These are phyloP conservation scores for Tenthredo amoena DNA, from an alignment of 2,888 invertebrate species.

Conservation along the genomic window DNA sequence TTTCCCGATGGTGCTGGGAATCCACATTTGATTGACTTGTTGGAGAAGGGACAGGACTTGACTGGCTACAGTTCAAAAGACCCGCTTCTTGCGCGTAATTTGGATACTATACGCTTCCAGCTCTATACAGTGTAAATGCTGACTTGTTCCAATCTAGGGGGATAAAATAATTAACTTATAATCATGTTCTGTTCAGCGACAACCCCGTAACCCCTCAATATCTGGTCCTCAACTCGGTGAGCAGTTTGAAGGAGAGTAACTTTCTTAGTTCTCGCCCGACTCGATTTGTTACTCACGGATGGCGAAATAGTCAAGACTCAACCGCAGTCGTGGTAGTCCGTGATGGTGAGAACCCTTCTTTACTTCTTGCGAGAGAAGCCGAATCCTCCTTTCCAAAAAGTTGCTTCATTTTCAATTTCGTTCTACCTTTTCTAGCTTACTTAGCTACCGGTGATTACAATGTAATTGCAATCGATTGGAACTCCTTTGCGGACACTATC, in stretches of 20 bases:
- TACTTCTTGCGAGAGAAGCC: neutral
- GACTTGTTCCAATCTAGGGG: neutral
- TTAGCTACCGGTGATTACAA: constrained; percentile 75
- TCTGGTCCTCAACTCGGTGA: constrained; percentile 6
- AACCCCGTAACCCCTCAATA: neutral
- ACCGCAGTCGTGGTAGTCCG: neutral
- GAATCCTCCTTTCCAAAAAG: neutral
- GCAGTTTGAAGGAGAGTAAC: neutral
- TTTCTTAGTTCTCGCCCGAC: constrained; percentile 9
- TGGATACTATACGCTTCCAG: neutral
- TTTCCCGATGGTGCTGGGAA: constrained; percentile 77
- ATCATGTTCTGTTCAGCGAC: neutral
- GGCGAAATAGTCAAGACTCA: constrained; percentile 7
- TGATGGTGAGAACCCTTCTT: neutral
- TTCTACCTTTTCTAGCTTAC: constrained; percentile 70
- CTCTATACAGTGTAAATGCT: constrained; percentile 26
- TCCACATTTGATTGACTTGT: constrained; percentile 76
- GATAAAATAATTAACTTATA: neutral
- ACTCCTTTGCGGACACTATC: constrained; percentile 72
- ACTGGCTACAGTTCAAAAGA: neutral
- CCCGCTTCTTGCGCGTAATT: neutral
- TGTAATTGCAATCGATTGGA: constrained; percentile 79
- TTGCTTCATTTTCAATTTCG: neutral
- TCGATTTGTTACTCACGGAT: constrained; percentile 30
- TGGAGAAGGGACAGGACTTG: constrained; percentile 46